Evolutionary conservation across 2,113 vertebrate species (phyloP).

Genomic region (Gorsachius goisagi): DNA sequence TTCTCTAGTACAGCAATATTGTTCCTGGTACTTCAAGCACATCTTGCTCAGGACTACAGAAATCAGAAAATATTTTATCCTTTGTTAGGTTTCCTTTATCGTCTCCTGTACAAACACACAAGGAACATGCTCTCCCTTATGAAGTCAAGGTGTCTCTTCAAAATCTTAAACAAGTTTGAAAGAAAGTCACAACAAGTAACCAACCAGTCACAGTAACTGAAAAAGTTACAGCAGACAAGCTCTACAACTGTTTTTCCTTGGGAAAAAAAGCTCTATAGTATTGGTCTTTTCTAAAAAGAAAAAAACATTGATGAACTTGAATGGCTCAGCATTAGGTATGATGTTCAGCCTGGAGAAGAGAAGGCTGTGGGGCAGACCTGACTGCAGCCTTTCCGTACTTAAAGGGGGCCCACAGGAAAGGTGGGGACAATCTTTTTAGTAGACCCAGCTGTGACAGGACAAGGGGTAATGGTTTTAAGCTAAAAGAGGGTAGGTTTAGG

Average conservation of each 20-base stretch:
- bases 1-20: background rate
- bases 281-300: background rate
- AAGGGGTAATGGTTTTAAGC: too few species aligned
- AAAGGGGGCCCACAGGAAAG: too few species aligned
- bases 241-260: background rate
- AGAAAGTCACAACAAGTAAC: background rate
- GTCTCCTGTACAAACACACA: background rate
- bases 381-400: too few species aligned
- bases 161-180: background rate
- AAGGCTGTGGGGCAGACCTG: too few species aligned
- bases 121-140: background rate
- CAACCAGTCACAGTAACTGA: background rate
- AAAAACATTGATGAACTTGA: background rate
- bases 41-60: background rate
- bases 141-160: background rate
- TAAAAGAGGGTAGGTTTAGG: too few species aligned
- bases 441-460: too few species aligned
- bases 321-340: background rate
- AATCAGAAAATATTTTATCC: background rate
- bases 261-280: background rate
- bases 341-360: too few species aligned
- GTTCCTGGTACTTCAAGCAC: background rate
- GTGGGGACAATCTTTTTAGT: too few species aligned
- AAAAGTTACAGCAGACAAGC: background rate
- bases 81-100: background rate